Conservation (phyloP, 92 coral and sea anemone genomes). For the Virgularia gustaviana region DNA sequence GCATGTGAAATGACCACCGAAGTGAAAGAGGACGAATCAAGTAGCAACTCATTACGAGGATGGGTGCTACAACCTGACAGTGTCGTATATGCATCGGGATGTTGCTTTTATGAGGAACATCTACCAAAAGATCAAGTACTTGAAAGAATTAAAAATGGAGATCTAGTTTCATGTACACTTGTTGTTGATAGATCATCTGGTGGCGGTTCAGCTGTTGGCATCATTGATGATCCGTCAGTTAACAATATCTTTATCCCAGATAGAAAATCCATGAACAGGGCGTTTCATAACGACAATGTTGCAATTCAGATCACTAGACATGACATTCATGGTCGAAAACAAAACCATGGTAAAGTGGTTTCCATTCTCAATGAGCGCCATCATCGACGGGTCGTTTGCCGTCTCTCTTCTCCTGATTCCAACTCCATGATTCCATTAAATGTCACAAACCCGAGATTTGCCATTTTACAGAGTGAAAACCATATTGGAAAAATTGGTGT, state of each 20-base stretch:
- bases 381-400: constrained; percentile 70
- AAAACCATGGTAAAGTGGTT: constrained; percentile 68
- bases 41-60: constrained; percentile 51
- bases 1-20: constrained; percentile 11
- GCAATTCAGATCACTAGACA: constrained; percentile 60
- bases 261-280: constrained; percentile 73
- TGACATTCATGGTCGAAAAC: constrained; percentile 5
- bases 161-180: constrained; percentile 55
- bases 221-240: constrained; percentile 48
- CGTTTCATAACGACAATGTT: constrained; percentile 74
- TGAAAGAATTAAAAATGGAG: constrained; percentile 43
- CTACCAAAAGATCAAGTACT: constrained; percentile 52
- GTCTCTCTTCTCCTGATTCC: constrained; percentile 60
- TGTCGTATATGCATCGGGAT: constrained; percentile 53
- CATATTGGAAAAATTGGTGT: constrained; percentile 74
- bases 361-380: constrained; percentile 65
- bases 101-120: constrained; percentile 54
- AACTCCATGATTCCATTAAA: constrained; percentile 86
- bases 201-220: constrained; percentile 61
- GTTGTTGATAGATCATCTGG: constrained; percentile 59
- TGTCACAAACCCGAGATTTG: constrained; percentile 69
- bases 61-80: constrained; percentile 67
- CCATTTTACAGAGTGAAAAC: constrained; percentile 77
- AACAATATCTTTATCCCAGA: constrained; percentile 62
- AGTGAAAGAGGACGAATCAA: constrained; percentile 5